Evolutionary conservation across 35 echinoderm and acorn worm genomes (phyloP).

Genomic region (Apostichopus californicus): DNA sequence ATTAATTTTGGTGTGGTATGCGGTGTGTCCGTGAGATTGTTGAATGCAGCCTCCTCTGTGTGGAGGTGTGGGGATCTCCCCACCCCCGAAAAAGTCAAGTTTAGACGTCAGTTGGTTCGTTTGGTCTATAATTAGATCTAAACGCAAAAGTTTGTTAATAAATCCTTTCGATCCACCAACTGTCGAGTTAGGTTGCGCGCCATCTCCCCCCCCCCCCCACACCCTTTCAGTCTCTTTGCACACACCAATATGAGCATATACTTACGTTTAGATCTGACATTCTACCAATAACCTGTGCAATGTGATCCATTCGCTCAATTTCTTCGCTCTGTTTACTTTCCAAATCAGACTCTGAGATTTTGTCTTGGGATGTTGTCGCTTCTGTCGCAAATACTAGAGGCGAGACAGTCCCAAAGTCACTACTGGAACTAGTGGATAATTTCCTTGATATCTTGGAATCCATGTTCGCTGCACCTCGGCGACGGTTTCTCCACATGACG

Average conservation of each 20-base stretch:
- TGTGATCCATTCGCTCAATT: neutral
- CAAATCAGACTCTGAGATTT: neutral
- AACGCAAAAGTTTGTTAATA: too few species aligned
- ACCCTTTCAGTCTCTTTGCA: neutral
- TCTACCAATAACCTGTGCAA: neutral
- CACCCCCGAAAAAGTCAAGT: neutral
- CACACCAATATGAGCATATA: neutral
- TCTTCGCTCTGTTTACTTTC: neutral
- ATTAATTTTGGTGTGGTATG: too few species aligned
- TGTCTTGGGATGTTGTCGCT: neutral
- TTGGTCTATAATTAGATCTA: too few species aligned
- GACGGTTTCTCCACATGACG: neutral
- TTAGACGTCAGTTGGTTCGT: neutral
- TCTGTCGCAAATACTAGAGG: neutral
- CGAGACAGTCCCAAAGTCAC: neutral
- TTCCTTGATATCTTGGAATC: neutral
- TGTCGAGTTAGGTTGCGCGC: neutral
- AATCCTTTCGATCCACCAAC: neutral
- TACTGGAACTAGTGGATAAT: neutral
- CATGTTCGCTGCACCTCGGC: too few species aligned
- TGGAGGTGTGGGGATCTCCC: neutral
- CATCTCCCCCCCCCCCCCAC: neutral
- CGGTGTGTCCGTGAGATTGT: too few species aligned
- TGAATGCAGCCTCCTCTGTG: too few species aligned
- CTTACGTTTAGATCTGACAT: conserved; percentile 13